A percentile compares a stretch with the other conserved stretches of the same genome.
These are phyloP conservation scores for Seriola rivoliana DNA, from an alignment of 2,113 vertebrate species.

Conservation along the genomic window DNA sequence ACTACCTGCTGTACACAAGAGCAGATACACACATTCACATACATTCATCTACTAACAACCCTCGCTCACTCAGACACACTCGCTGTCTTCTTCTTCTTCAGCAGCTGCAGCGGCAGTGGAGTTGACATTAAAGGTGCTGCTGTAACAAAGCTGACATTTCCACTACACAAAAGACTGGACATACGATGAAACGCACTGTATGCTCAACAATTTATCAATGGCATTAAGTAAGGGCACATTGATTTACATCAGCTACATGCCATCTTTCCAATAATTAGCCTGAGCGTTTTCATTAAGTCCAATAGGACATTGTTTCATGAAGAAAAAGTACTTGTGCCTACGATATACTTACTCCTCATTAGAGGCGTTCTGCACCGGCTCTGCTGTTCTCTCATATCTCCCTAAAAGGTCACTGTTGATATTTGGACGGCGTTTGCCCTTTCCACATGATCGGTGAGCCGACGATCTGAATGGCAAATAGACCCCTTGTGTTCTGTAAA, in stretches of 20 bases:
- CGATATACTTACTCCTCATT: constrained; percentile 75
- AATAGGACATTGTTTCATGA: constrained; percentile 46
- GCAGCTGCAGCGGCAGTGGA: neutral
- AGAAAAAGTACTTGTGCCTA: constrained; percentile 28
- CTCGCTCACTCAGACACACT: neutral
- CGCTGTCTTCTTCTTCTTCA: constrained; percentile 1
- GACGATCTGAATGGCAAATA: constrained; percentile 80
- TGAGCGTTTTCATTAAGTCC: constrained; percentile 56
- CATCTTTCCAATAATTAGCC: constrained; percentile 61
- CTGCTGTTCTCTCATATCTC: constrained; percentile 74
- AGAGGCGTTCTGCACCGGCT: constrained; percentile 61
- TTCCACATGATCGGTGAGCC: constrained; percentile 74
- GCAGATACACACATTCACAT: neutral
- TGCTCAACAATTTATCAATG: constrained; percentile 51
- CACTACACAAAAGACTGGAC: constrained; percentile 53
- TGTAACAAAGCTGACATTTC: constrained; percentile 72
- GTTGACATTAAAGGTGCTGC: constrained; percentile 70
- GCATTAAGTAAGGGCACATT: constrained; percentile 57
- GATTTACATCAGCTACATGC: constrained; percentile 54
- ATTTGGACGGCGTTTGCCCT: constrained; percentile 87
- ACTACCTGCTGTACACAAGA: neutral
- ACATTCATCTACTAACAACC: neutral
- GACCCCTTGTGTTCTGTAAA: constrained; percentile 64
- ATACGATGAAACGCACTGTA: constrained; percentile 20
- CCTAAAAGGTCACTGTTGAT: constrained; percentile 87